A percentile compares a stretch with the other conserved stretches of the same genome.
phyloP scores from a whole-genome alignment of 1,140 invertebrate species.

The Sesamia nonagrioides region DNA sequence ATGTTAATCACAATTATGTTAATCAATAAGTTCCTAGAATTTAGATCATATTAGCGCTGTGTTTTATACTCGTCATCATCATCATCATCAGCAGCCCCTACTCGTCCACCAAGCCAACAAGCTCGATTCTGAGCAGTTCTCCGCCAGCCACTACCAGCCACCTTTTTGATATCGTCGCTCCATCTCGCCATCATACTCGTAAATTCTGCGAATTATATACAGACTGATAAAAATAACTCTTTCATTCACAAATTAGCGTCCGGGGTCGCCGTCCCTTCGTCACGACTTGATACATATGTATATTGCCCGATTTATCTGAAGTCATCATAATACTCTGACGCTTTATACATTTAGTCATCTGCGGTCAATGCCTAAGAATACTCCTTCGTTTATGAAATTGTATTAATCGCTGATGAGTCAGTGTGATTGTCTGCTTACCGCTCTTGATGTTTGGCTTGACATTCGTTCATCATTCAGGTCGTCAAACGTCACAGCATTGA shows the following conservation, averaged over 20 bases:
- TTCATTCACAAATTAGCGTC: conserved; percentile 40
- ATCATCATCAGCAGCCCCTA: too few species aligned
- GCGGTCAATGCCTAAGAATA: conserved; percentile 44
- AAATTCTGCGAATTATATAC: background rate
- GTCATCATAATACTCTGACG: conserved; percentile 8
- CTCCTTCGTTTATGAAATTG: conserved; percentile 15
- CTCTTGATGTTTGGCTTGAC: conserved; percentile 45
- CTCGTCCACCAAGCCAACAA: too few species aligned
- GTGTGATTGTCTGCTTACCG: conserved; percentile 17
- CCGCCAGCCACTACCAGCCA: too few species aligned
- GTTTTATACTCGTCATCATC: too few species aligned
- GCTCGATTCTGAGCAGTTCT: too few species aligned
- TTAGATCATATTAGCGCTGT: background rate
- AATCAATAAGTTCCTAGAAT: conserved; percentile 14
- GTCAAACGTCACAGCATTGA: too few species aligned
- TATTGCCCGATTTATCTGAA: conserved; percentile 31
- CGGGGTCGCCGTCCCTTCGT: conserved; percentile 48
- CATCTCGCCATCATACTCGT: too few species aligned
- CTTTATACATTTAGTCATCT: conserved; percentile 60
- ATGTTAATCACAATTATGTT: background rate
- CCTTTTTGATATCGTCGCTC: too few species aligned
- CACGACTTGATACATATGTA: conserved; percentile 40
- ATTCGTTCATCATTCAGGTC: conserved; percentile 65
- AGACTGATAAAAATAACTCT: conserved; percentile 3
- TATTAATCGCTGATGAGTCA: conserved; percentile 44